Evolutionary conservation across 2,797 vertebrate genomes (phyloP).

Genomic region (Amniataba percoides): DNA sequence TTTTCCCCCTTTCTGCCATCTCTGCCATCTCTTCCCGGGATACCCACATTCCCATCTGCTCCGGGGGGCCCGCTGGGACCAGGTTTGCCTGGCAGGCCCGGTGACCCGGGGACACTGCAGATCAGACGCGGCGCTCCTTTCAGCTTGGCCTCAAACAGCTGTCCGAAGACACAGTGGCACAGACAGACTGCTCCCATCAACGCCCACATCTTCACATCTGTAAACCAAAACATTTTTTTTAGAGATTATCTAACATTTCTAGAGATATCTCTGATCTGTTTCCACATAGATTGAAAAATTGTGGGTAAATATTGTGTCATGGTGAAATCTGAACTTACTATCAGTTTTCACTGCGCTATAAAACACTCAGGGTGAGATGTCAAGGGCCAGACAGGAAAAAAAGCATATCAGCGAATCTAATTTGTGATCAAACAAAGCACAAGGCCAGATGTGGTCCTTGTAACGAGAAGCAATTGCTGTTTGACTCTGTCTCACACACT

Average conservation of each 20-base stretch:
- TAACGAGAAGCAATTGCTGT: conserved; percentile 53
- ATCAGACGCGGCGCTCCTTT: conserved; percentile 91
- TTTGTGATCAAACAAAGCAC: conserved; percentile 39
- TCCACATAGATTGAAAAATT: not conserved
- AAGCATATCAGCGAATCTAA: conserved; percentile 35
- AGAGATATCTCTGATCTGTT: not conserved
- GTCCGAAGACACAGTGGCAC: conserved; percentile 89
- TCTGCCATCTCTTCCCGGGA: conserved; percentile 97
- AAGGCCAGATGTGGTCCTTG: conserved; percentile 64
- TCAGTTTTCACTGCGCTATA: conserved; percentile 2
- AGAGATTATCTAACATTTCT: not conserved
- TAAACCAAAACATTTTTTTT: conserved; percentile 53
- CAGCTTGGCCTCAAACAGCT: conserved; percentile 85
- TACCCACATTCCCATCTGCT: conserved; percentile 91
- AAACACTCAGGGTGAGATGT: conserved; percentile 17
- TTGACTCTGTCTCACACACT: conserved; percentile 38
- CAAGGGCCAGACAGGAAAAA: conserved; percentile 38
- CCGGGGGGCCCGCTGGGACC: conserved; percentile 89
- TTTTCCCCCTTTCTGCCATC: conserved; percentile 96
- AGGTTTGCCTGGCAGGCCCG: conserved; percentile 88
- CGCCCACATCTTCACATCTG: conserved; percentile 91
- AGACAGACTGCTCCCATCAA: conserved; percentile 90
- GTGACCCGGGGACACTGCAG: conserved; percentile 93
- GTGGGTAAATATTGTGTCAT: not conserved
- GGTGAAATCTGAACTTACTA: not conserved